Conservation (phyloP, 2,888 invertebrate genomes). For the Nesidiocoris tenuis region DNA sequence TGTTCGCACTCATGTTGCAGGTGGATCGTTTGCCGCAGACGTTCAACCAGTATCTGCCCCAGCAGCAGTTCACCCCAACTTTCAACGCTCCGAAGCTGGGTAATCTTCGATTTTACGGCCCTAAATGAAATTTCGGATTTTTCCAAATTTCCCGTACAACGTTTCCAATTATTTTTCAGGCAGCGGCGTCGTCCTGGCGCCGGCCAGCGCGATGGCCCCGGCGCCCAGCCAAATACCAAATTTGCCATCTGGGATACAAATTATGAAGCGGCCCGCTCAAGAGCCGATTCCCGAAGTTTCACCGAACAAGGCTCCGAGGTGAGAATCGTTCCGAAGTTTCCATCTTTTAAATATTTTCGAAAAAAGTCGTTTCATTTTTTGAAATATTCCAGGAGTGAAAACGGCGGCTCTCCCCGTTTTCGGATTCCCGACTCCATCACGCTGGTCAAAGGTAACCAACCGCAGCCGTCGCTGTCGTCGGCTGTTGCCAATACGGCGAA, state of each 20-base stretch:
- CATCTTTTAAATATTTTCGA: too few species aligned
- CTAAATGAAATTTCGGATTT: background rate
- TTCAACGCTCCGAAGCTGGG: conserved; percentile 30
- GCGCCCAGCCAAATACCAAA: conserved; percentile 7
- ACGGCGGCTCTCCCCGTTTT: background rate
- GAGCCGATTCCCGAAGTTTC: background rate
- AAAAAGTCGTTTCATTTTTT: too few species aligned
- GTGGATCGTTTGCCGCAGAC: conserved; percentile 29
- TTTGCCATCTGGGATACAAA: conserved; percentile 22
- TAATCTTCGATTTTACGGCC: too few species aligned
- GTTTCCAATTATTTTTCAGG: background rate
- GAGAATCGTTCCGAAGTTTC: background rate
- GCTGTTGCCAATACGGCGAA: conserved; percentile 19
- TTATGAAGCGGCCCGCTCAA: conserved; percentile 24
- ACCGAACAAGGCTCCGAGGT: conserved; percentile 18
- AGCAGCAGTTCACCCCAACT: background rate
- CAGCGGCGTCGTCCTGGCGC: conserved; percentile 9
- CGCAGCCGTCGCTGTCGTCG: conserved; percentile 1
- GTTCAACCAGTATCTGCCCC: conserved; percentile 5
- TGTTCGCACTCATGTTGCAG: too few species aligned
- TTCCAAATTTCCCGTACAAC: background rate
- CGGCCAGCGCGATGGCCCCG: conserved; percentile 2
- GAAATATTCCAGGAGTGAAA: conserved; percentile 7
- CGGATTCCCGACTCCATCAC: conserved; percentile 39
- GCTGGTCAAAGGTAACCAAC: conserved; percentile 15